Conservation (phyloP, 2,888 invertebrate species). For the Physocephala rufipes region DNA sequence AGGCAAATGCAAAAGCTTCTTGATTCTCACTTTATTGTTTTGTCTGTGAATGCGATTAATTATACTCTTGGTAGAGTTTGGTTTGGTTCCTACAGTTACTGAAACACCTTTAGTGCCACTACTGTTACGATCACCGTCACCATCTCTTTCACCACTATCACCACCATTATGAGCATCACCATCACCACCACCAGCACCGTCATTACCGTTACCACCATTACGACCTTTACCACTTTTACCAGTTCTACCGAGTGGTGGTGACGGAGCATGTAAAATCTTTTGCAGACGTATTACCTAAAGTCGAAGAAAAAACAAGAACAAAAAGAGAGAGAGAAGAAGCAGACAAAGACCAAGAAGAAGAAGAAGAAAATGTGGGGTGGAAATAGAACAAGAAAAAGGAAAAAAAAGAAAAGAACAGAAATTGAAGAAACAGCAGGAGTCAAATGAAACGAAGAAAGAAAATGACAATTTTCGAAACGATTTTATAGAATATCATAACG, state of each 20-base stretch:
- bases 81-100: conserved; percentile 64
- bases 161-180: too few species aligned
- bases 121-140: too few species aligned
- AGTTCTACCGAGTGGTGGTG: conserved; percentile 57
- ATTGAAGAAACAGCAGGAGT: not conserved
- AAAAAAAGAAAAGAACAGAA: conserved; percentile 34
- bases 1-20: conserved; percentile 23
- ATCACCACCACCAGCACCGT: too few species aligned
- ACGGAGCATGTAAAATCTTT: conserved; percentile 78
- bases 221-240: too few species aligned
- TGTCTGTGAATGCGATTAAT: conserved; percentile 65
- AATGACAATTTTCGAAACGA: too few species aligned
- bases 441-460: too few species aligned
- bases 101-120: conserved; percentile 58
- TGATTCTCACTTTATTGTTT: conserved; percentile 63
- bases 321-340: conserved; percentile 47
- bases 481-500: too few species aligned
- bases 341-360: conserved; percentile 46
- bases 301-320: conserved; percentile 47
- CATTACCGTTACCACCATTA: too few species aligned
- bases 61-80: conserved; percentile 63
- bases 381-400: too few species aligned
- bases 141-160: too few species aligned
- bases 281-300: conserved; percentile 80
- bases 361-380: conserved; percentile 38